phyloP scores from a whole-genome alignment of 1,140 invertebrate genomes.

The Lordiphosa clarofinis region DNA sequence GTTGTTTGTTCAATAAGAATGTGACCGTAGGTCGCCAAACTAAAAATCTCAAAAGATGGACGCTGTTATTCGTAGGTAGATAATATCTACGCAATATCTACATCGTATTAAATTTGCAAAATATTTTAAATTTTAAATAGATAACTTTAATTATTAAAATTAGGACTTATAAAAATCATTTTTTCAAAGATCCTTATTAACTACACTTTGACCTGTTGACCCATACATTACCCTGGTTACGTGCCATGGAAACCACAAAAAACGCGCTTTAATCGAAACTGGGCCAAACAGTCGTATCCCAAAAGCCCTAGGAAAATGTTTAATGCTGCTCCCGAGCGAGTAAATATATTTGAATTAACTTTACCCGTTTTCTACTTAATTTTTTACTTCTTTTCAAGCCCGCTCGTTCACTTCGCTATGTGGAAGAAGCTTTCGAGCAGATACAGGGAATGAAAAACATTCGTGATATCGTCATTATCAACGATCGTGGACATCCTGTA shows the following conservation, averaged over 20 bases:
- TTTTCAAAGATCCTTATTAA: no score
- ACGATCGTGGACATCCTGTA: slow-evolving; percentile 63
- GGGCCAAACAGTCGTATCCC: no score
- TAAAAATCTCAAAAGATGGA: neutral
- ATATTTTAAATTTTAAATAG: no score
- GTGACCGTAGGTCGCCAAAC: no score
- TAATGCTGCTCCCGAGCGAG: slow-evolving; percentile 26
- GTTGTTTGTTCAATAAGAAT: slow-evolving; percentile 53
- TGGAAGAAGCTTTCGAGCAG: slow-evolving; percentile 56
- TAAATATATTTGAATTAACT: slow-evolving; percentile 8
- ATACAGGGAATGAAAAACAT: slow-evolving; percentile 58
- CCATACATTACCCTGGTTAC: slow-evolving; percentile 20
- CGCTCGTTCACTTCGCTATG: slow-evolving; percentile 51
- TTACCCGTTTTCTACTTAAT: no score
- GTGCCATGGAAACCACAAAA: slow-evolving; percentile 24
- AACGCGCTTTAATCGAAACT: no score
- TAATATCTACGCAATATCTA: no score
- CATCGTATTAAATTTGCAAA: no score
- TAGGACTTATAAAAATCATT: neutral
- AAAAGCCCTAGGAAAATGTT: slow-evolving; percentile 29
- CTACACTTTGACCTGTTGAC: slow-evolving; percentile 26
- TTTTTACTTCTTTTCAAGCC: slow-evolving; percentile 14
- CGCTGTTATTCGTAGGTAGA: no score
- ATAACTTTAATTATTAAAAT: neutral
- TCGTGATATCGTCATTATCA: slow-evolving; percentile 61